phyloP scores from a whole-genome alignment of 2,888 invertebrate genomes.

The Chymomyza fuscimana region DNA sequence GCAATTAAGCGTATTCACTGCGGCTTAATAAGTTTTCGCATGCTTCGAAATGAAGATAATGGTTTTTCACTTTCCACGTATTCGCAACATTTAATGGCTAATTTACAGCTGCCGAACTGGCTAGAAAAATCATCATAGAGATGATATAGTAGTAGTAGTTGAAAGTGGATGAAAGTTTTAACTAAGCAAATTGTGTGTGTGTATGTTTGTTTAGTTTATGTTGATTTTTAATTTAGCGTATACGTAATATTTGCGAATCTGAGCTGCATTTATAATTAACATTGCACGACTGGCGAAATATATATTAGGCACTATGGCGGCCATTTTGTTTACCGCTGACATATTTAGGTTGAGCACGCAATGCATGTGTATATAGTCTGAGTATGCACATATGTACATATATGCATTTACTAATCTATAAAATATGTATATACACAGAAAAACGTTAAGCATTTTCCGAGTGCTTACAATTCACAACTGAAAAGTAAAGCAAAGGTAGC shows the following conservation, averaged over 20 bases:
- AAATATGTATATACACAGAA: too few species aligned
- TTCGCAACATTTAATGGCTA: neutral
- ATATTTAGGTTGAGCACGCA: slow-evolving; percentile 57
- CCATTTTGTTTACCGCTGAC: slow-evolving; percentile 49
- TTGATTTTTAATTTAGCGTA: slow-evolving; percentile 28
- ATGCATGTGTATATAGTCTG: slow-evolving; percentile 6
- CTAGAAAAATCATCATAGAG: neutral
- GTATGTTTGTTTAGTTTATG: neutral
- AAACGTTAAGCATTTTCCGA: too few species aligned
- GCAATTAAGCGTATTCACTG: slow-evolving; percentile 64
- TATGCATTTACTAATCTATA: slow-evolving; percentile 26
- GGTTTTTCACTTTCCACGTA: slow-evolving; percentile 47
- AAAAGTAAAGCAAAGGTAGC: too few species aligned
- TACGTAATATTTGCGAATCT: slow-evolving; percentile 29
- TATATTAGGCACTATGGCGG: slow-evolving; percentile 5
- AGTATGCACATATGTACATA: slow-evolving; percentile 1
- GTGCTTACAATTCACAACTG: too few species aligned
- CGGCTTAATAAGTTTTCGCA: neutral
- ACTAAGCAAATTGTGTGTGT: too few species aligned
- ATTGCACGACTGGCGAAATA: neutral
- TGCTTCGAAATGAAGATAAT: neutral
- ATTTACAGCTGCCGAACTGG: neutral
- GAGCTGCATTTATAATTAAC: neutral
- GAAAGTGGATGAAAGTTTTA: neutral
- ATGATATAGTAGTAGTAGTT: neutral